Evolutionary conservation across 2,797 vertebrate species (phyloP), one percentile per base, ranked within the genome.

Genomic region (Xyrichtys novacula): DNA sequence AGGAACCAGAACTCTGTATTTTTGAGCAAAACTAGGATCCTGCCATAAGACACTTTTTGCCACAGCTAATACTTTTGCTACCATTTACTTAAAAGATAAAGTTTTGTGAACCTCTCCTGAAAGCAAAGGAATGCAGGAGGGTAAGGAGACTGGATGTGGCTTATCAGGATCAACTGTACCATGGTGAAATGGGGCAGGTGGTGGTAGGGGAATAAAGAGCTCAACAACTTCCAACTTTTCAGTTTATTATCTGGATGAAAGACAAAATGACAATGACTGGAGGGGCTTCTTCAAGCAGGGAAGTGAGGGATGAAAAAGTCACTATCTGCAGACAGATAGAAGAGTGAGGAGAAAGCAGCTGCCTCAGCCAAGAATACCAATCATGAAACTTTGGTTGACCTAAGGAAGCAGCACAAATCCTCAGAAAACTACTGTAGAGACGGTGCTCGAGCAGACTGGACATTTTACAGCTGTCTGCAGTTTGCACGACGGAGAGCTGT

Each of bases 191-290:
- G 38, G 52, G 54, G 63, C 32, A 58, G 52, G 65, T 40, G 31
- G 29, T 20, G 19, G 49, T 28, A 46, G 39, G 8, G 32, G 16
- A 64, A 48, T 32, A n/a, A 53, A 47, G 25, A 6, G 25, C 11
- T 62, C 59, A 72, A 70, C 43, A 49, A 58, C 61, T 69, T 73
- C 23, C 46, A 26, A 40, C 66, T 54, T 26, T 71, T 71, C 65
- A 44, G n/a, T 77, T 65, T 71, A 81, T 81, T 75, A 79, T 74
- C 32, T 63, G 69, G 68, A 69, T 80, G 62, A 81, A 80, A 80
- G 74, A 39, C 63, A 68, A 76, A 38, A 39, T 73, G 71, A 71
- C 74, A 70, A 39, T 72, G 82, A 83, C 52, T 72, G 54, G 65
- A 74, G 32, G 56, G 59, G 56, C 52, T 55, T 81, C 58, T 72